Percentiles rank a stretch among this genome's conserved stretches.
Evolutionary conservation across 2,113 vertebrate species (phyloP).

Genomic region (Strigops habroptila): DNA sequence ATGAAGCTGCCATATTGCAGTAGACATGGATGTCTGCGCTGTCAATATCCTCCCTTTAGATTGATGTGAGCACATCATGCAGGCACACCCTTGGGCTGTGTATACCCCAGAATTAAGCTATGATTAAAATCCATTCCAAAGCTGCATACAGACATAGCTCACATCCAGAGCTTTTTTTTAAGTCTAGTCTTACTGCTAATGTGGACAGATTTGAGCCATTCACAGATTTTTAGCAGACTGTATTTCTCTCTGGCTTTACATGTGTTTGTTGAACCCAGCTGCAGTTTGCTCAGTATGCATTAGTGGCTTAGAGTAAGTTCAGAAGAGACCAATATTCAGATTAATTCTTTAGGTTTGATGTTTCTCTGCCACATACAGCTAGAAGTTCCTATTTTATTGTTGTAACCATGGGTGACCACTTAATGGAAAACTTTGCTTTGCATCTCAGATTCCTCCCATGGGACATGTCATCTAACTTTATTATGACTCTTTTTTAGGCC

Average conservation of each 20-base stretch:
- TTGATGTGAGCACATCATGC: constrained; percentile 10
- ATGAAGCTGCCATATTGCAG: not conserved
- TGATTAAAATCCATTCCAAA: not conserved
- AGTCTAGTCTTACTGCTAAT: not conserved
- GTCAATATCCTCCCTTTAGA: not conserved
- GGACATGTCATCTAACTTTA: not conserved
- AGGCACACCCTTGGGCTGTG: constrained; percentile 31
- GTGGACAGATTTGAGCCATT: not conserved
- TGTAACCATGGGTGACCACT: not conserved
- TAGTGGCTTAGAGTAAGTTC: not conserved
- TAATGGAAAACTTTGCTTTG: not conserved
- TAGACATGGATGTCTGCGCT: constrained; percentile 20
- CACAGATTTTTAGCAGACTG: not conserved
- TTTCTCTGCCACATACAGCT: not conserved
- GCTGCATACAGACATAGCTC: not conserved
- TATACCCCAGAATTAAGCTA: not conserved
- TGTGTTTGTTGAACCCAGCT: not conserved
- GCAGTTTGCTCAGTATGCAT: not conserved
- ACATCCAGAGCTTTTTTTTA: not conserved
- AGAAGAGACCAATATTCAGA: not conserved
- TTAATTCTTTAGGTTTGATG: not conserved
- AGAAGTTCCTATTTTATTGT: not conserved
- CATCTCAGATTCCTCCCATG: not conserved
- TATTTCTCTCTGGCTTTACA: not conserved
- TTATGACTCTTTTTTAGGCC: not conserved